Percentiles rank a stretch among this genome's conserved stretches.
These are phyloP conservation scores for Gracilinanus agilis DNA, from an alignment of 2,113 vertebrate species.

Conservation along the genomic window DNA sequence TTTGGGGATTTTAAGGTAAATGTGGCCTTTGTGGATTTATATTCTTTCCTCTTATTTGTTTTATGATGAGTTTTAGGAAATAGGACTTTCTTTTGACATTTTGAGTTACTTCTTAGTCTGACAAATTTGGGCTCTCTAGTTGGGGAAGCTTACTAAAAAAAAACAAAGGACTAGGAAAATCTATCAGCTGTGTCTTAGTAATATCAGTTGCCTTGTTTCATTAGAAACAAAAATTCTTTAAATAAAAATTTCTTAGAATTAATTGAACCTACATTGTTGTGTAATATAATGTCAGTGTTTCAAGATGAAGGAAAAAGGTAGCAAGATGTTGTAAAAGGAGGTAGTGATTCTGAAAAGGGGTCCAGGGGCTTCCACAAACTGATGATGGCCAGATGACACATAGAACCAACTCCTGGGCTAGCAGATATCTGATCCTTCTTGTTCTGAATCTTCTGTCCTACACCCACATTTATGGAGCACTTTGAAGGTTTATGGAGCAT, in stretches of 20 bases:
- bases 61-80: slow-evolving; percentile 66
- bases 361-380: not conserved
- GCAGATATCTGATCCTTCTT: not conserved
- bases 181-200: not conserved
- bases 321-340: not conserved
- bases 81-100: slow-evolving; percentile 56
- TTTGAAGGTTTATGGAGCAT: not conserved
- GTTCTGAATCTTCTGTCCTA: not conserved
- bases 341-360: not conserved
- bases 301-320: not conserved
- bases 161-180: not conserved
- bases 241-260: not conserved
- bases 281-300: not conserved
- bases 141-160: not conserved
- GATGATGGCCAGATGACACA: not conserved
- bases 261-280: not conserved
- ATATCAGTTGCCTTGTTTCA: not conserved
- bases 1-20: not conserved
- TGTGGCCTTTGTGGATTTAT: not conserved
- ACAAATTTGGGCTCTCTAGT: slow-evolving; percentile 49
- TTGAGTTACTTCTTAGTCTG: slow-evolving; percentile 75
- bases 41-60: not conserved
- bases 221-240: not conserved
- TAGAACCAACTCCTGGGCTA: not conserved
- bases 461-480: not conserved